Conservation (phyloP, 2,113 vertebrate species). For the Lagenorhynchus albirostris region DNA sequence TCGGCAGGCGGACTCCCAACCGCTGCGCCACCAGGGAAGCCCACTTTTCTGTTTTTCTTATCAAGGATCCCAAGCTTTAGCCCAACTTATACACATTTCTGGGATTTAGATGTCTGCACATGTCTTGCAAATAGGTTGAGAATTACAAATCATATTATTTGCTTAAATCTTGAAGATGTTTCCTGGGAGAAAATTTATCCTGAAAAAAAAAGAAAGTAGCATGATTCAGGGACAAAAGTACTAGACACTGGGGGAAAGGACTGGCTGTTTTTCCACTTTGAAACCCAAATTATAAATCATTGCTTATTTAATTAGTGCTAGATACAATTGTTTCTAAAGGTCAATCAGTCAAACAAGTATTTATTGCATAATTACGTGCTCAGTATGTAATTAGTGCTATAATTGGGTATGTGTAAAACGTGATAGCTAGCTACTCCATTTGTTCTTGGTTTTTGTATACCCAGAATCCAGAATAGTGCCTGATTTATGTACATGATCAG, state of each 20-base stretch:
- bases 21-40: no score
- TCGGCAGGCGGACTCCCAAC: no score
- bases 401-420: slow-evolving; percentile 41
- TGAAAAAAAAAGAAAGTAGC: not conserved
- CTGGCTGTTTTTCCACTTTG: not conserved
- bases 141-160: not conserved
- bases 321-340: slow-evolving; percentile 31
- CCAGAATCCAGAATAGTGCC: not conserved
- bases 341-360: slow-evolving; percentile 46
- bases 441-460: slow-evolving; percentile 17
- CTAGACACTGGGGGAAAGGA: not conserved
- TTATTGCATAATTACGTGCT: slow-evolving; percentile 52
- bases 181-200: not conserved
- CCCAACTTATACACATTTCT: not conserved
- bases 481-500: slow-evolving; percentile 34
- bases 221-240: not conserved
- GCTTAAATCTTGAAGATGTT: not conserved
- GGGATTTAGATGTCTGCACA: not conserved
- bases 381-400: slow-evolving; percentile 27
- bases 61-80: not conserved
- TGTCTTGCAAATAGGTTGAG: not conserved
- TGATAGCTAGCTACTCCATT: slow-evolving; percentile 1
- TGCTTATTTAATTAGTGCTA: slow-evolving; percentile 37
- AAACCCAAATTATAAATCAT: slow-evolving; percentile 50
- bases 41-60: not conserved